Conservation (phyloP, 2,888 invertebrate genomes). For the Chymomyza fuscimana region DNA sequence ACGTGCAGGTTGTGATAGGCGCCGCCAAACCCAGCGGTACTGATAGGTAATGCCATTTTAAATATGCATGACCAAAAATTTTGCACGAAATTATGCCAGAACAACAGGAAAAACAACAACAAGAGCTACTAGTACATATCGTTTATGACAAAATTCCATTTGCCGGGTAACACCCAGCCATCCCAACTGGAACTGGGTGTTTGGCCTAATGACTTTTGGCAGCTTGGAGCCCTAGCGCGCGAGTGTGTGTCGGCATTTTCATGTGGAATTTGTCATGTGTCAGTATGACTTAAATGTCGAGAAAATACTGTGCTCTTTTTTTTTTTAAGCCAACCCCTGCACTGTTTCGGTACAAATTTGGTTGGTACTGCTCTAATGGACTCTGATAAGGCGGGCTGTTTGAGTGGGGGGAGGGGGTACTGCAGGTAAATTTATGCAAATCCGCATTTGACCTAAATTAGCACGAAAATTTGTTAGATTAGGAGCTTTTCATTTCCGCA, state of each 20-base stretch:
- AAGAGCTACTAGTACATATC: slow-evolving; percentile 33
- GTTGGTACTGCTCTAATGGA: slow-evolving; percentile 57
- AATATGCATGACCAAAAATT: slow-evolving; percentile 63
- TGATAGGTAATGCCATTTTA: slow-evolving; percentile 40
- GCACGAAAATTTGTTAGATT: slow-evolving; percentile 75
- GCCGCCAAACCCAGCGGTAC: background rate
- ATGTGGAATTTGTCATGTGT: slow-evolving; percentile 73
- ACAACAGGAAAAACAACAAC: slow-evolving; percentile 13
- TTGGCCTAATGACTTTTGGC: slow-evolving; percentile 72
- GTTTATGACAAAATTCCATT: slow-evolving; percentile 74
- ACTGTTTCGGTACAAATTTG: slow-evolving; percentile 9
- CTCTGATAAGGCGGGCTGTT: slow-evolving; percentile 65
- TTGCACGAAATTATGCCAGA: slow-evolving; percentile 68
- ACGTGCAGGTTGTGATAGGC: slow-evolving; percentile 17
- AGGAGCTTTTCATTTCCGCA: slow-evolving; percentile 66
- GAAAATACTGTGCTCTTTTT: slow-evolving; percentile 58
- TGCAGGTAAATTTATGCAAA: slow-evolving; percentile 67
- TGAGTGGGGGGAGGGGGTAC: slow-evolving; percentile 22
- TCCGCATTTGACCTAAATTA: slow-evolving; percentile 75
- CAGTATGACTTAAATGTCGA: slow-evolving; percentile 73
- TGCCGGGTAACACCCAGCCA: slow-evolving; percentile 39
- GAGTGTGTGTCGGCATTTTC: slow-evolving; percentile 27
- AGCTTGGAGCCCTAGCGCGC: slow-evolving; percentile 20
- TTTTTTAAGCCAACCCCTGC: background rate
- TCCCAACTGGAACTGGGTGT: slow-evolving; percentile 50